Evolutionary conservation across 2,888 invertebrate genomes (phyloP).

Genomic region (Neoascia interrupta): DNA sequence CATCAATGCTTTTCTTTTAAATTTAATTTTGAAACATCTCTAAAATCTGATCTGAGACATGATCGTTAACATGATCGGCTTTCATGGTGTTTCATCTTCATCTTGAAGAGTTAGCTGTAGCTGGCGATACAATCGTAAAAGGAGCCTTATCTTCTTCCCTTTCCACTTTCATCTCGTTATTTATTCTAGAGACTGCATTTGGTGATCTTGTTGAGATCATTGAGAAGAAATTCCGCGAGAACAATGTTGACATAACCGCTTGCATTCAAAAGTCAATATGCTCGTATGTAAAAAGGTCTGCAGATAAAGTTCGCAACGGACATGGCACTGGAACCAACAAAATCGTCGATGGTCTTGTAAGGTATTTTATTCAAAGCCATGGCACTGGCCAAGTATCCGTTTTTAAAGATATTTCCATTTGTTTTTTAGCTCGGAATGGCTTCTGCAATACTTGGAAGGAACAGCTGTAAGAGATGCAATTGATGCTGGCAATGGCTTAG

Average conservation of each 20-base stretch:
- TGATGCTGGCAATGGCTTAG: slow-evolving; percentile 78
- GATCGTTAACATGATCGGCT: too few species aligned
- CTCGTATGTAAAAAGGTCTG: slow-evolving; percentile 79
- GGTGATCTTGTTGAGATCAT: slow-evolving; percentile 79
- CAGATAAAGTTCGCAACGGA: slow-evolving; percentile 77
- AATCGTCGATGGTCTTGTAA: slow-evolving; percentile 80
- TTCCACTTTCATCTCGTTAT: too few species aligned
- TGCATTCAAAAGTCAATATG: slow-evolving; percentile 84
- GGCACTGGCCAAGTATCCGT: not conserved
- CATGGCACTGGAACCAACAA: slow-evolving; percentile 79
- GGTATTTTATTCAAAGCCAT: slow-evolving; percentile 72
- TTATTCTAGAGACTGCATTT: slow-evolving; percentile 71
- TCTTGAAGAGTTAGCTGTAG: too few species aligned
- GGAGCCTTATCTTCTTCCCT: too few species aligned
- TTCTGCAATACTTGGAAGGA: slow-evolving; percentile 79
- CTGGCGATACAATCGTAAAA: too few species aligned
- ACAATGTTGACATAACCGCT: slow-evolving; percentile 83
- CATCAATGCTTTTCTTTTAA: not conserved
- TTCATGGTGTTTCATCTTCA: too few species aligned
- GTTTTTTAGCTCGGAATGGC: slow-evolving; percentile 75
- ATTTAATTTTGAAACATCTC: too few species aligned
- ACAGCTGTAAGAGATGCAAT: slow-evolving; percentile 82
- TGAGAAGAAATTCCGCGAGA: slow-evolving; percentile 81
- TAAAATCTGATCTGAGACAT: too few species aligned
- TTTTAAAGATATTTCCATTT: not conserved